Conservation (phyloP, 1,140 invertebrate genomes). For the Penaeus chinensis region DNA sequence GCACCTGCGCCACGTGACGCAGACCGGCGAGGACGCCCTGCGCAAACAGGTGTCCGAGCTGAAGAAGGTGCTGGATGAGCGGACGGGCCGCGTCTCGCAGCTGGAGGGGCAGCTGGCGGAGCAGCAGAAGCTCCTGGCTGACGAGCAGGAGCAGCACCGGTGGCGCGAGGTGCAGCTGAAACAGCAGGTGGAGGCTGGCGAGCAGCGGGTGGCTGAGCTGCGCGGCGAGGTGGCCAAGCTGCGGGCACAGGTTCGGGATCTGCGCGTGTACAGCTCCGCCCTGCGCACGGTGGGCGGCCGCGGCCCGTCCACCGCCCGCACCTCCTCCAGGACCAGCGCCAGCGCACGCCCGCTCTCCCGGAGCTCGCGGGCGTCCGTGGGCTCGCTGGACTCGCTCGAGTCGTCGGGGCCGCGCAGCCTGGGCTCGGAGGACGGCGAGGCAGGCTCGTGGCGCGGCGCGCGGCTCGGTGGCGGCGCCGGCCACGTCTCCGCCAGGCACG, state of each 20-base stretch:
- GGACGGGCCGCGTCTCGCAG: conserved; percentile 28
- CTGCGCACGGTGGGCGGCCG: conserved; percentile 47
- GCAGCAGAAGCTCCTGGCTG: conserved; percentile 27
- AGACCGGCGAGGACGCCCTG: conserved; percentile 26
- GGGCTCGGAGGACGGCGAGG: conserved; percentile 55
- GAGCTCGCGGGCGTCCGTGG: conserved; percentile 34
- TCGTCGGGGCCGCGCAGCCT: conserved; percentile 50
- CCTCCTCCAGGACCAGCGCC: not conserved
- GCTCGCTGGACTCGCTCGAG: conserved; percentile 48
- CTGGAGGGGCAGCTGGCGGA: conserved; percentile 37
- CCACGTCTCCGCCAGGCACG: conserved; percentile 15
- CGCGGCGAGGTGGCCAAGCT: conserved; percentile 45
- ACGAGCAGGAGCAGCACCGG: conserved; percentile 37
- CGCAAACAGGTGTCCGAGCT: conserved; percentile 37
- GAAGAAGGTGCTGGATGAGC: conserved; percentile 22
- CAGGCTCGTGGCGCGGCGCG: conserved; percentile 52
- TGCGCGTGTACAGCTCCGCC: conserved; percentile 57
- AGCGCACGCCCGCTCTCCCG: conserved; percentile 20
- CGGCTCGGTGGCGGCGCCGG: conserved; percentile 39
- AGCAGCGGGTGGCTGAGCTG: conserved; percentile 47
- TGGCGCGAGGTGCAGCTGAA: conserved; percentile 54
- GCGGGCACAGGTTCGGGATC: conserved; percentile 55
- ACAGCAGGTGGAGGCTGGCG: conserved; percentile 59
- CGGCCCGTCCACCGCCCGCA: conserved; percentile 7
- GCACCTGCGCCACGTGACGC: conserved; percentile 50